Evolutionary conservation across 1,140 invertebrate species (phyloP).

Genomic region (Brachionus manjavacas): DNA sequence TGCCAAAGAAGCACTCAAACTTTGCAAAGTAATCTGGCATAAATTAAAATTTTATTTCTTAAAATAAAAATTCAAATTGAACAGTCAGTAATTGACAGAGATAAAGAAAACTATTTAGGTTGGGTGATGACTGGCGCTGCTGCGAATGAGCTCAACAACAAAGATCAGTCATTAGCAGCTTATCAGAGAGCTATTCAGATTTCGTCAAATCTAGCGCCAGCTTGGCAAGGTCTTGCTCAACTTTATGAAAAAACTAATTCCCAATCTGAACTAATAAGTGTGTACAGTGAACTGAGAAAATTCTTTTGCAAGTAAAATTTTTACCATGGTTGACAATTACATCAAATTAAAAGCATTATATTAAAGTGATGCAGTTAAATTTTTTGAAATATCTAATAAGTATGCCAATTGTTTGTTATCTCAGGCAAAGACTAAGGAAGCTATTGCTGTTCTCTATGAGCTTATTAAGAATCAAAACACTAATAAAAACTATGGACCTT

Average conservation of each 20-base stretch:
- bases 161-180: conserved; percentile 37
- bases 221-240: conserved; percentile 40
- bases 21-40: conserved; percentile 15
- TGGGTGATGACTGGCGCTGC: conserved; percentile 40
- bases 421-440: background rate
- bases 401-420: conserved; percentile 8
- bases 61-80: background rate
- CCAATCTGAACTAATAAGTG: conserved; percentile 6
- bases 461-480: background rate
- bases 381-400: conserved; percentile 31
- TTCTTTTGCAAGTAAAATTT: background rate
- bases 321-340: background rate
- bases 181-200: conserved; percentile 38
- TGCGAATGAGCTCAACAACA: conserved; percentile 12
- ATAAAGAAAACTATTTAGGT: conserved; percentile 33
- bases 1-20: conserved; percentile 21
- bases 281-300: conserved; percentile 32
- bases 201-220: background rate
- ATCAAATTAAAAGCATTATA: background rate
- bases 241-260: conserved; percentile 31
- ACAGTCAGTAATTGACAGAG: conserved; percentile 25
- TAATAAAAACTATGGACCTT: background rate
- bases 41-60: background rate
- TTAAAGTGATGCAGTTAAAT: background rate
- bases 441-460: background rate